Percentiles rank a stretch among this genome's conserved stretches.
Conservation (phyloP, 2,797 vertebrate genomes). For the Microcaecilia unicolor region DNA sequence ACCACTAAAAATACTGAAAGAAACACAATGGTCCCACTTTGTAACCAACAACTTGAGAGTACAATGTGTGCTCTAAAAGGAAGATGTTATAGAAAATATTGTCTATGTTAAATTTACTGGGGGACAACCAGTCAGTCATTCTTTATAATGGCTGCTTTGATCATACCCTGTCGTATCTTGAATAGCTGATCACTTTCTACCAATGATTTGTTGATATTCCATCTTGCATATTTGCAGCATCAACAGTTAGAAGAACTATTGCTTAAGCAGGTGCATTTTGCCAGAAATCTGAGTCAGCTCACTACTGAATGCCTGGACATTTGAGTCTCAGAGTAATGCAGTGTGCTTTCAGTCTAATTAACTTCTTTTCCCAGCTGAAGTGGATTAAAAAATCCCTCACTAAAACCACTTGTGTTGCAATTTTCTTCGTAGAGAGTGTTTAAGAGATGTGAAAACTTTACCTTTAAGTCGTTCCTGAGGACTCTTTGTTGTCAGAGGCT, state of each 20-base stretch:
- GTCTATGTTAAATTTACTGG: too few species aligned
- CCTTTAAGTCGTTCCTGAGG: conserved; percentile 44
- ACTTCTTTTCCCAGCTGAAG: conserved; percentile 11
- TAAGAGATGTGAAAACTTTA: conserved; percentile 15
- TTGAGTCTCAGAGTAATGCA: conserved; percentile 29
- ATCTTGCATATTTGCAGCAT: conserved; percentile 46
- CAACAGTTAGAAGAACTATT: conserved; percentile 53
- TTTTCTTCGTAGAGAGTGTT: background rate
- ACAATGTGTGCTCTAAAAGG: too few species aligned
- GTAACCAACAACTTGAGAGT: too few species aligned
- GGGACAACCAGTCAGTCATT: too few species aligned
- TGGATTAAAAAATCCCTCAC: conserved; percentile 6
- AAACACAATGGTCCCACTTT: too few species aligned
- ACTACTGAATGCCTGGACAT: conserved; percentile 30
- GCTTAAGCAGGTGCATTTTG: conserved; percentile 36
- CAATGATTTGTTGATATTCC: conserved; percentile 48
- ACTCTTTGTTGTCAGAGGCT: conserved; percentile 12
- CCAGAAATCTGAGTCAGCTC: conserved; percentile 56
- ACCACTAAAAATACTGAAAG: too few species aligned
- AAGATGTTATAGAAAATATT: too few species aligned
- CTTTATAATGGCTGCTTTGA: conserved; percentile 30
- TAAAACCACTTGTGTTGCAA: background rate
- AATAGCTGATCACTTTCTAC: conserved; percentile 41
- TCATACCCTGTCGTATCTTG: too few species aligned
- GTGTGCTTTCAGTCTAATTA: conserved; percentile 44